phyloP scores from a whole-genome alignment of 2,797 vertebrate genomes.

The Chaetodon trifasciatus region DNA sequence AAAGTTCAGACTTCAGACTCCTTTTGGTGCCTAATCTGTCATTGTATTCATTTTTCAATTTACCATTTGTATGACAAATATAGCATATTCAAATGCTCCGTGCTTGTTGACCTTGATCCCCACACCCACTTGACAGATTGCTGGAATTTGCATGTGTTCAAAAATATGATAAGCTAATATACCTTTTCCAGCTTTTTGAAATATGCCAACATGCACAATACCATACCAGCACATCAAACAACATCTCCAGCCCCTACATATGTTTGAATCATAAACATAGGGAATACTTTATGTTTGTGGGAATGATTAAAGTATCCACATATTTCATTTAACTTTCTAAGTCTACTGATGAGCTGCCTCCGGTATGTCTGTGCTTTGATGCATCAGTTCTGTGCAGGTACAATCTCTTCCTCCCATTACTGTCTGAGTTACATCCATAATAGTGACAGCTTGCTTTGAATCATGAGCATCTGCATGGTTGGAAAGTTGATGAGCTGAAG shows the following conservation, averaged over 20 bases:
- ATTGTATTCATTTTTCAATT: not conserved
- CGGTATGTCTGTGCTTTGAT: conserved; percentile 29
- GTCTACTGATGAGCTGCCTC: conserved; percentile 30
- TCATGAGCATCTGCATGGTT: conserved; percentile 9
- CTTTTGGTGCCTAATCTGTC: not conserved
- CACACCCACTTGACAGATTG: no score
- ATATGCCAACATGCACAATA: not conserved
- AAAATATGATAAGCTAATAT: not conserved
- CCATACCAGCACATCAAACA: not conserved
- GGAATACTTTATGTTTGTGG: conserved; percentile 2
- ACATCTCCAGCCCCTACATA: not conserved
- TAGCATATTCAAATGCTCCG: not conserved
- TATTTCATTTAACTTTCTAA: conserved; percentile 10
- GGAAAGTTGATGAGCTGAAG: conserved; percentile 36
- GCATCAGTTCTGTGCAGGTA: conserved; percentile 28
- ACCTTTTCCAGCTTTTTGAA: not conserved
- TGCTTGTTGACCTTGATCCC: not conserved
- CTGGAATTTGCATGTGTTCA: not conserved
- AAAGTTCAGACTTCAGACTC: not conserved
- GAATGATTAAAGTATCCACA: conserved; percentile 16
- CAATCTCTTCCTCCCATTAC: conserved; percentile 29
- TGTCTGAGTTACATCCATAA: conserved; percentile 38
- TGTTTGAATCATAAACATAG: no score
- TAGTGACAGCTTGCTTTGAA: conserved; percentile 29
- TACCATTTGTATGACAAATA: not conserved